A percentile compares a stretch with the other conserved stretches of the same genome.
phyloP scores from a whole-genome alignment of 1,140 invertebrate genomes.

The Drosophila tani region DNA sequence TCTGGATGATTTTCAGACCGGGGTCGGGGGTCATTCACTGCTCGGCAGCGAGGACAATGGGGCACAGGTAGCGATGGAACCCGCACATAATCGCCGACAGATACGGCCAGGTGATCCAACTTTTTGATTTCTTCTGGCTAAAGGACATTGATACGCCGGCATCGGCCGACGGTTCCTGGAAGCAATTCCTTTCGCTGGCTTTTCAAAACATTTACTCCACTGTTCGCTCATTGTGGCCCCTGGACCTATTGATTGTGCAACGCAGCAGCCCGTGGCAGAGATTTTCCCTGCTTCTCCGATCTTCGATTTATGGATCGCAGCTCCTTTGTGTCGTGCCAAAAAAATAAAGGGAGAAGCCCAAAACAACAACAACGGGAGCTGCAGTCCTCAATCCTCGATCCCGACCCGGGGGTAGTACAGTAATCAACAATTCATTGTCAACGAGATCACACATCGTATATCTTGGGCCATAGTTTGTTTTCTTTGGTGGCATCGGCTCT shows the following conservation, averaged over 20 bases:
- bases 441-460: conserved; percentile 84
- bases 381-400: conserved; percentile 18
- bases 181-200: conserved; percentile 85
- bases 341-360: conserved; percentile 23
- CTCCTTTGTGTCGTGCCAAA: conserved; percentile 53
- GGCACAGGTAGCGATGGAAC: conserved; percentile 68
- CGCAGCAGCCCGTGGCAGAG: conserved; percentile 83
- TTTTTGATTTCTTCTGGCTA: conserved; percentile 83
- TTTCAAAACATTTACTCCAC: conserved; percentile 85
- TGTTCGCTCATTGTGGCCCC: conserved; percentile 51
- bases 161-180: conserved; percentile 67
- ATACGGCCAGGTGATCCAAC: conserved; percentile 83
- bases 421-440: conserved; percentile 84
- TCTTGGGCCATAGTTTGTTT: conserved; percentile 72
- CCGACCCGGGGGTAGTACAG: conserved; percentile 41
- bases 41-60: conserved; percentile 60
- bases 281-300: conserved; percentile 59
- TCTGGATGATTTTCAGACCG: conserved; percentile 10
- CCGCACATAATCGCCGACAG: conserved; percentile 73
- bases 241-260: conserved; percentile 76
- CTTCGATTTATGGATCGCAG: conserved; percentile 47
- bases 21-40: conserved; percentile 69
- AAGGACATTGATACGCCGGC: conserved; percentile 77
- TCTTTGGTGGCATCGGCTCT: conserved; percentile 58
- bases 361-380: conserved; percentile 43